Evolutionary conservation across 1,140 invertebrate genomes (phyloP), one percentile per base, ranked within the genome.

Genomic region (Branchinecta lindahli): DNA sequence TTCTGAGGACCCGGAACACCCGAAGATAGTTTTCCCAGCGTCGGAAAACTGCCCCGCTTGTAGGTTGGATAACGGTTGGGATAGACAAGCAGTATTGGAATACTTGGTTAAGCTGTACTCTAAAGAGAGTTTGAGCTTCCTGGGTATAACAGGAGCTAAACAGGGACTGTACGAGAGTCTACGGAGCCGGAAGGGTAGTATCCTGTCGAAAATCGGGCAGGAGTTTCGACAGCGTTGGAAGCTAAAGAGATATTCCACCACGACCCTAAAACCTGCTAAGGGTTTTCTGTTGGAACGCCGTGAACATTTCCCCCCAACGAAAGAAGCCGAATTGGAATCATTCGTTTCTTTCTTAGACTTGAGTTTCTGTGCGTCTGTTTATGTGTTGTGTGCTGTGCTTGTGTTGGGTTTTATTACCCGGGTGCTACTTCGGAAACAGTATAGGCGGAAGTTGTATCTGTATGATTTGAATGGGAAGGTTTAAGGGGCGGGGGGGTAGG

Each of bases 21-120:
- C 88, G 0, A 99, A 99, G 80, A 83, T 89, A 47, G 89, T 94
- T 76, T 99, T 96, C 79, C 96, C 96, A 0, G 81, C 85, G 10
- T 73, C 76, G 9, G 74, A 80, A 1, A 79, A 84, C 69, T 96
- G 94, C 79, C 81, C 84, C 0, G 75, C 81, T 12, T 83, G 83
- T 70, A 77, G 81, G 12, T 69, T 72, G 8, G 79, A 61, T 61
- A 6, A 6, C 18, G 18, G 18, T 15, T 61, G 52, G 52, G 18
- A 61, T 20, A 20, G 6, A 61, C 2, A 61, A 61, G 52, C 12
- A 61, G 52, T 61, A 6, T 12, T 61, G 52, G 18, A 61, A 12
- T 61, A 61, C 18, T 61, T 61, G 18, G 6, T 61, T 61, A 20
- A 61, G 18, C 52, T 61, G 12, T 61, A 61, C 18, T 3, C 2